Conservation (phyloP, 92 coral and sea anemone species). For the Porites evermanni region DNA sequence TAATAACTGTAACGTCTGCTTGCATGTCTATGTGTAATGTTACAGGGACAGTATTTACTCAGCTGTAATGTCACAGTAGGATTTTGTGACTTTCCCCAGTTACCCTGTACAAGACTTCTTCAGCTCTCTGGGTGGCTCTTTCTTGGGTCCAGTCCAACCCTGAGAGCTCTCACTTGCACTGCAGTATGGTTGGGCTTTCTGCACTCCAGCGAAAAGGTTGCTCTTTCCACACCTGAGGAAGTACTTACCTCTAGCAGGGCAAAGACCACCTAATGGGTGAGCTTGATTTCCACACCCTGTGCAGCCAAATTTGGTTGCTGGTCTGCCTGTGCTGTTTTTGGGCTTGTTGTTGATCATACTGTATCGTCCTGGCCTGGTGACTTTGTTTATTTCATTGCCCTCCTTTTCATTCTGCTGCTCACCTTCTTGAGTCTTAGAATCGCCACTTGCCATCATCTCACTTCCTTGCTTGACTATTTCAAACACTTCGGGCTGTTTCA, state of each 20-base stretch:
- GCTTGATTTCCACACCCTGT: slow-evolving; percentile 21
- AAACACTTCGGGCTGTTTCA: slow-evolving; percentile 44
- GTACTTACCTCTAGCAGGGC: slow-evolving; percentile 19
- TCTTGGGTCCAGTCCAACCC: slow-evolving; percentile 4
- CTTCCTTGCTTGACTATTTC: slow-evolving; percentile 51
- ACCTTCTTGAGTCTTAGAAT: slow-evolving; percentile 13
- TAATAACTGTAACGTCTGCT: slow-evolving; percentile 47
- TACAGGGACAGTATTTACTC: background rate
- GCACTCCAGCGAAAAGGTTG: slow-evolving; percentile 30
- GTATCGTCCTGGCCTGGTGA: slow-evolving; percentile 61
- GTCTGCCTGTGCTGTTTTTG: slow-evolving; percentile 24
- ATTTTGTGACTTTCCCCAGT: slow-evolving; percentile 4
- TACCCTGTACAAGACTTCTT: slow-evolving; percentile 43
- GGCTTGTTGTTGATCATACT: slow-evolving; percentile 43
- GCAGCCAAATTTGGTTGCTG: slow-evolving; percentile 32
- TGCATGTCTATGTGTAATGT: slow-evolving; percentile 55
- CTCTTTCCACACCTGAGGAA: slow-evolving; percentile 52
- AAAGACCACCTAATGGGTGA: background rate
- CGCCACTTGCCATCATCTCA: slow-evolving; percentile 36
- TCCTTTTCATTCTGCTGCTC: slow-evolving; percentile 27
- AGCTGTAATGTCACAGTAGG: slow-evolving; percentile 12
- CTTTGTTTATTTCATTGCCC: slow-evolving; percentile 47
- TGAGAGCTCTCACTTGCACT: slow-evolving; percentile 21
- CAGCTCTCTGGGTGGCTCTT: background rate
- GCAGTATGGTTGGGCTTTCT: slow-evolving; percentile 5